Conservation (phyloP, 1,140 invertebrate species). For the Cecropterus lyciades region DNA sequence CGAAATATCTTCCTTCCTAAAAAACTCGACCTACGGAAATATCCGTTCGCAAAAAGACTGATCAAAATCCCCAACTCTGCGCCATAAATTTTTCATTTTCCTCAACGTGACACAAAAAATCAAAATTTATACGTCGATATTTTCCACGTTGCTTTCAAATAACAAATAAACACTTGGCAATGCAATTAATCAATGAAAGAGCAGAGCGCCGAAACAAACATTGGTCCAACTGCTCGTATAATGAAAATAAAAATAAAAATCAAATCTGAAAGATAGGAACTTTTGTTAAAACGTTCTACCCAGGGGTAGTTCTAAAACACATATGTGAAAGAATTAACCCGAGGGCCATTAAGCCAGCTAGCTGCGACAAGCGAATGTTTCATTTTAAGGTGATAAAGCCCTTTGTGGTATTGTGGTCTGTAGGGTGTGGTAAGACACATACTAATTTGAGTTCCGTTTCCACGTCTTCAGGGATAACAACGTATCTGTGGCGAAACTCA, state of each 20-base stretch:
- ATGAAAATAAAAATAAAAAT: conserved; percentile 33
- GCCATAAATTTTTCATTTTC: conserved; percentile 11
- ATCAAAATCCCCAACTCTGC: neutral
- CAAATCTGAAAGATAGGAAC: conserved; percentile 6
- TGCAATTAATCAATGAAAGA: conserved; percentile 57
- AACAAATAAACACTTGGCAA: conserved; percentile 52
- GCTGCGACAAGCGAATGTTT: too few relatives aligned
- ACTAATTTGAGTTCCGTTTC: too few relatives aligned
- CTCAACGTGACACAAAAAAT: conserved; percentile 4
- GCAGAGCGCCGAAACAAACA: conserved; percentile 33
- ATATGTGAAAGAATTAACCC: too few relatives aligned
- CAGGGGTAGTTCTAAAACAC: conserved; percentile 11
- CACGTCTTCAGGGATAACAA: too few relatives aligned
- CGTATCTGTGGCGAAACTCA: too few relatives aligned
- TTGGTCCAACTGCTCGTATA: conserved; percentile 29
- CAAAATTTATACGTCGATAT: conserved; percentile 21
- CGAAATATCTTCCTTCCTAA: too few relatives aligned
- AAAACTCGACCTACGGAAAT: too few relatives aligned
- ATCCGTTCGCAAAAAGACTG: neutral
- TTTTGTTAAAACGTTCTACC: conserved; percentile 1
- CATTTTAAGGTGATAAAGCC: too few relatives aligned
- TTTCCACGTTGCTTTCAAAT: conserved; percentile 37
- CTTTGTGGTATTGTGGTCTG: too few relatives aligned
- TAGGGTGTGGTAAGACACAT: too few relatives aligned
- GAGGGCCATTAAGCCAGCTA: too few relatives aligned